Base-by-base conservation (phyloP, 2,888 invertebrate species). In the Lissonota sp. region DNA sequence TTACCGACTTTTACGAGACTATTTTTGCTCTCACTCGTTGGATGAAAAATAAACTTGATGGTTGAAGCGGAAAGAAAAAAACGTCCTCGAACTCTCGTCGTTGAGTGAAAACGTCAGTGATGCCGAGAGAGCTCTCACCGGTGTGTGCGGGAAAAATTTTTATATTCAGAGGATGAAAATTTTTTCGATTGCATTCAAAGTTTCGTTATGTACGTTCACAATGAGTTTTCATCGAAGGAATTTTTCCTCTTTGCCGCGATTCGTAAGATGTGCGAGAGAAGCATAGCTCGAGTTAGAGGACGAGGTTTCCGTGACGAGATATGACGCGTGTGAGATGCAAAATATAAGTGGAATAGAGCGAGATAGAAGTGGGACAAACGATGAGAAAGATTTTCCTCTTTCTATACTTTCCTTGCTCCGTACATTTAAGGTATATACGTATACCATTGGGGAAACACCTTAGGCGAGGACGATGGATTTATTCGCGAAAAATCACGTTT, bases 401-500 rank as follows among this genome's bases (percentile, higher is more conserved):
- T 26, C 26, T 26, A 26, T 26, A 26, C 26, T 26, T 26, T 3
- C 26, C 26, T 26, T 26, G 26, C 26, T 26, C 26, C 26, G 26
- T 26, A 26, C 26, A 26, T 26, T 26, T 44, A 42, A 53, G 6
- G 53, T 57, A 74, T 44, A 64, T 12, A 58, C 26, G 26, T 39
- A 64, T n/a, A 58, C 16, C n/a, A 53, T 12, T 14, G 14, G 49
- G 14, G 53, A n/a, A 12, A 53, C 14, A 37, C 39, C 40, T 80
- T 62, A 46, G 44, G n/a, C 40, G 44, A 60, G 44, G 14, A 12
- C 64, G 79, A 80, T 75, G 72, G 74, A 81, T 81, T 81, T 78
- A 81, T 66, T 66, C 69, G 53, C 6, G 77, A 64, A 73, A 81
- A 81, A 81, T 81, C 77, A 78, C 77, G 81, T 70, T 78, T 78